Evolutionary conservation across 2,888 invertebrate species (phyloP), one percentile per base, ranked within the genome.

Genomic region (Amphipyra tragopoginis): DNA sequence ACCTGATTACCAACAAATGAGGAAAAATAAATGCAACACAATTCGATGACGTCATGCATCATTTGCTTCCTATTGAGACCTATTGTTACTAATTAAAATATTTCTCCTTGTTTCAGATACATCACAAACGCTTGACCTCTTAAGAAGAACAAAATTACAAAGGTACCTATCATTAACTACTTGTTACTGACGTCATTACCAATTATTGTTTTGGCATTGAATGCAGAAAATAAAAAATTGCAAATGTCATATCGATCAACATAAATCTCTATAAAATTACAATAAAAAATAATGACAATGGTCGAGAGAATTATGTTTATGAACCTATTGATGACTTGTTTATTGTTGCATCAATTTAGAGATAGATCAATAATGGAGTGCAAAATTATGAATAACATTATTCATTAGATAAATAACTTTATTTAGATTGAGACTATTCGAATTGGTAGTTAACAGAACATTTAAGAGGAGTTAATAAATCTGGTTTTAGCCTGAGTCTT

Each of bases 91-190:
- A 77, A 80, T 72, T 51, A 21, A 34, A 36, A 65, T 68, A 65
- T 74, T 62, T 83, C 64, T 78, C 55, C 75, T 88, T 89, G 85
- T 93, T 93, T 79, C 93, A 93, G 93, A 90, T 88, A 86, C 87
- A 73, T 82, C 85, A 82, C 87, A 81, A 82, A 82, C 80, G 77
- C 78, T 84, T 85, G 86, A 88, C 78, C 80, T 80, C 83, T 77
- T 87, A 86, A 88, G 88, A 83, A 88, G 89, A 85, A 81, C 85
- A 84, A 89, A 87, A 89, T 93, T 91, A 88, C 83, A 84, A 88
- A 93, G 93, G 93, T 93, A 92, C 72, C 61, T 70, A 65, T 71
- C 43, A 66, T 66, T 62, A 66, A 63, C 53, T 65, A 52, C 59
- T 67, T 69, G 65, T 55, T 73, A 49, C 54, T 48, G 38, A 40